phyloP scores from a whole-genome alignment of 2,797 vertebrate species.

The Pantherophis alleghaniensis region DNA sequence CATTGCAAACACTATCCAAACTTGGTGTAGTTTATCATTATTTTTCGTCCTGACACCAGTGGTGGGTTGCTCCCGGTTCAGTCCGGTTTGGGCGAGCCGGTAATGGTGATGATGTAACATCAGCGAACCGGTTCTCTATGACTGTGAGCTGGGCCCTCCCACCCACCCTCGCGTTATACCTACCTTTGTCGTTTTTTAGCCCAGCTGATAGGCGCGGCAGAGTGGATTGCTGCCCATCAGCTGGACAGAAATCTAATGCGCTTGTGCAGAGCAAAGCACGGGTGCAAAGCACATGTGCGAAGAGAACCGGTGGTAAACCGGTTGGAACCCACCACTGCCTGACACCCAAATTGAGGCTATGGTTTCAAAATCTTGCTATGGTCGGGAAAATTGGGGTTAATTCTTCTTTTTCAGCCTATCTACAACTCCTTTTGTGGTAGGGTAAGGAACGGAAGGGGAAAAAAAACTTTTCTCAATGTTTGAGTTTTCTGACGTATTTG shows the following conservation, averaged over 20 bases:
- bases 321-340: neutral
- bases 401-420: neutral
- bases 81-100: too few species aligned
- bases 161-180: too few species aligned
- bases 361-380: neutral
- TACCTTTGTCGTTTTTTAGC: too few species aligned
- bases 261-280: fast-evolving
- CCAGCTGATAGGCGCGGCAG: too few species aligned
- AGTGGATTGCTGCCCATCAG: too few species aligned
- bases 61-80: too few species aligned
- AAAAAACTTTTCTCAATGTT: neutral
- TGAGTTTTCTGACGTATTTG: neutral
- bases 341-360: neutral
- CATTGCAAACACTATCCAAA: neutral
- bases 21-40: neutral
- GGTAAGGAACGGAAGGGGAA: neutral
- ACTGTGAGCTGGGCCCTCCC: too few species aligned
- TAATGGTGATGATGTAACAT: too few species aligned
- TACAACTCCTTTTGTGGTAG: neutral
- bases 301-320: too few species aligned
- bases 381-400: neutral
- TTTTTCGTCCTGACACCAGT: neutral
- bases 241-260: too few species aligned
- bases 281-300: too few species aligned
- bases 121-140: too few species aligned